Conservation (phyloP, 2,888 invertebrate species). For the Volucella zonaria region DNA sequence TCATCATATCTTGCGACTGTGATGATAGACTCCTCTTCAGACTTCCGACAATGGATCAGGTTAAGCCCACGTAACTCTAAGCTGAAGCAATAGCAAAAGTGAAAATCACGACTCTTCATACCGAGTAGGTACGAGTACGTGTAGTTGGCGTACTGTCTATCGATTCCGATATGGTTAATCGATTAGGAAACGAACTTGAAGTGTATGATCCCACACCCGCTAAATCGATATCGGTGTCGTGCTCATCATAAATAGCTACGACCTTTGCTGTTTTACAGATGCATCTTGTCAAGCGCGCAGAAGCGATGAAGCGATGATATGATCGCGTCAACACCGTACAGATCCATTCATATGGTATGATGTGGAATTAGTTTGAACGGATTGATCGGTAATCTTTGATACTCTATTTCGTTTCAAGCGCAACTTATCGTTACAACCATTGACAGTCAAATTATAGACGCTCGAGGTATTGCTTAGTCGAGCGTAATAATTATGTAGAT, state of each 20-base stretch:
- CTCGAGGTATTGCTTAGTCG: slow-evolving; percentile 1
- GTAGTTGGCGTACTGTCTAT: neutral
- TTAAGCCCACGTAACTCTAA: slow-evolving; percentile 41
- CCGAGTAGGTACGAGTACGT: neutral
- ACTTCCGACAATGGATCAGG: slow-evolving; percentile 21
- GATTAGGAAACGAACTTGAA: slow-evolving; percentile 39
- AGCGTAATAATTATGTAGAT: slow-evolving; percentile 44
- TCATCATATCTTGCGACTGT: slow-evolving; percentile 31
- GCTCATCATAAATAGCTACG: slow-evolving; percentile 32
- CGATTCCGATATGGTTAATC: neutral
- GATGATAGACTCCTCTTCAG: slow-evolving; percentile 38
- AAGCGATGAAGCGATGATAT: neutral
- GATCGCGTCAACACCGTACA: neutral
- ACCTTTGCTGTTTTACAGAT: slow-evolving; percentile 41
- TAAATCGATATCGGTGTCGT: neutral
- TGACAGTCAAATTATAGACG: slow-evolving; percentile 23
- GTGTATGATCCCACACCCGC: slow-evolving; percentile 26
- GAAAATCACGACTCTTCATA: slow-evolving; percentile 36
- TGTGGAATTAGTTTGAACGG: neutral
- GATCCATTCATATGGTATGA: neutral
- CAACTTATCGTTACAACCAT: neutral
- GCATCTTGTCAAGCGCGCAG: neutral
- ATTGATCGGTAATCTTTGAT: neutral
- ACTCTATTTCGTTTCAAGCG: neutral
- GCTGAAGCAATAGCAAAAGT: slow-evolving; percentile 4